These are phyloP conservation scores for Tyto alba DNA, from an alignment of 2,113 vertebrate species.

Conservation along the genomic window DNA sequence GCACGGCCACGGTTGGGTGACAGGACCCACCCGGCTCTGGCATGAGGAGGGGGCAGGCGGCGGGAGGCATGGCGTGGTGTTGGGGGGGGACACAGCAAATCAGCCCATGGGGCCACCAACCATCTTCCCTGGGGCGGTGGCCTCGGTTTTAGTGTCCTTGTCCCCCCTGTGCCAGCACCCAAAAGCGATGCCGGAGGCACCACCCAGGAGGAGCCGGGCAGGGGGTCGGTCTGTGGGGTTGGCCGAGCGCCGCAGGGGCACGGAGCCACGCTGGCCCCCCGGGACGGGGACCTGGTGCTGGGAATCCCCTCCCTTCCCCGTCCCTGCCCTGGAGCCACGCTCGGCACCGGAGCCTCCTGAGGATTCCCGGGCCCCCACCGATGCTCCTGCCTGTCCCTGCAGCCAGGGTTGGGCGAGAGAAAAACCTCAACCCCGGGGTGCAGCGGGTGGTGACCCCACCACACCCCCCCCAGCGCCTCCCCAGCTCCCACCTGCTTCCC, in stretches of 20 bases:
- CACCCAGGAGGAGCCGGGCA: not conserved
- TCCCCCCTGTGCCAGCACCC: accelerated
- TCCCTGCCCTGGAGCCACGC: not conserved
- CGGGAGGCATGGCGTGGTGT: accelerated
- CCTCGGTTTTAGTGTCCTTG: accelerated
- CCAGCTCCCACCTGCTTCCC: not conserved
- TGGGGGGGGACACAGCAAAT: accelerated
- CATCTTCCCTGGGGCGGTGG: accelerated
- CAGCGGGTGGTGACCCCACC: not conserved
- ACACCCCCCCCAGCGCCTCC: not conserved
- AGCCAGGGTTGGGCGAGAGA: not conserved
- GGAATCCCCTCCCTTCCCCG: not conserved
- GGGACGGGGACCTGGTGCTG: accelerated
- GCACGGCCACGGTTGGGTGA: accelerated
- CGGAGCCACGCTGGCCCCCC: accelerated
- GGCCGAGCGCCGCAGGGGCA: accelerated
- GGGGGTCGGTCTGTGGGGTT: not conserved
- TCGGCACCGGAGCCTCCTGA: not conserved
- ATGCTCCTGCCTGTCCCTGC: not conserved
- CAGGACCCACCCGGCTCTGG: not conserved
- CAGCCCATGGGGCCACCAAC: not conserved
- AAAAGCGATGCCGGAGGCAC: not conserved
- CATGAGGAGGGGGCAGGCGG: no score
- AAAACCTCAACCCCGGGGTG: not conserved
- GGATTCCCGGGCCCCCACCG: not conserved